Percentiles rank a stretch among this genome's conserved stretches.
phyloP scores from a whole-genome alignment of 2,888 invertebrate species.

The Silvanus unidentatus region DNA sequence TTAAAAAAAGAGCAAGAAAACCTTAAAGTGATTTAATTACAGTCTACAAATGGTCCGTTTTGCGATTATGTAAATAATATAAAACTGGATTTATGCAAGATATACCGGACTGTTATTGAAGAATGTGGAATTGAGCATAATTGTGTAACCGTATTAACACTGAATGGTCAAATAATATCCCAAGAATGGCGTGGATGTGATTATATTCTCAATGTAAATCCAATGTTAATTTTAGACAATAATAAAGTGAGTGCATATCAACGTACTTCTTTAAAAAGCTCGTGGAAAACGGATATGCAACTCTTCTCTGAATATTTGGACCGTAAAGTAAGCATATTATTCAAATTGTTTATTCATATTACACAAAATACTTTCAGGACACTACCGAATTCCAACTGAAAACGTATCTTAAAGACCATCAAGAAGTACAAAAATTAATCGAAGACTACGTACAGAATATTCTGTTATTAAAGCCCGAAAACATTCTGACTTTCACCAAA shows the following conservation, averaged over 20 bases:
- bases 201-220: conserved; percentile 56
- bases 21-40: background rate
- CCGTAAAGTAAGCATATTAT: conserved; percentile 48
- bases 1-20: conserved; percentile 35
- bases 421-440: conserved; percentile 52
- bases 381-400: conserved; percentile 49
- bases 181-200: conserved; percentile 57
- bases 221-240: conserved; percentile 40
- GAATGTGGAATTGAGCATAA: conserved; percentile 51
- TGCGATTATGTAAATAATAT: conserved; percentile 35
- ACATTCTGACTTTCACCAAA: conserved; percentile 54
- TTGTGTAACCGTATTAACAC: conserved; percentile 52
- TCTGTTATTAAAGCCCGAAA: conserved; percentile 53
- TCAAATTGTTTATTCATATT: background rate
- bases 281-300: conserved; percentile 57
- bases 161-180: conserved; percentile 53
- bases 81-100: conserved; percentile 52
- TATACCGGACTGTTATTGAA: conserved; percentile 55
- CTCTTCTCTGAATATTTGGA: conserved; percentile 58
- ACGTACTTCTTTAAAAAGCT: conserved; percentile 45
- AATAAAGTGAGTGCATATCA: conserved; percentile 34
- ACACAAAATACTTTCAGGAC: conserved; percentile 38
- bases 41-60: background rate
- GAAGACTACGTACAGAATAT: conserved; percentile 58
- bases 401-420: conserved; percentile 55